Evolutionary conservation across 2,797 vertebrate species (phyloP).

Genomic region (Characodon lateralis): DNA sequence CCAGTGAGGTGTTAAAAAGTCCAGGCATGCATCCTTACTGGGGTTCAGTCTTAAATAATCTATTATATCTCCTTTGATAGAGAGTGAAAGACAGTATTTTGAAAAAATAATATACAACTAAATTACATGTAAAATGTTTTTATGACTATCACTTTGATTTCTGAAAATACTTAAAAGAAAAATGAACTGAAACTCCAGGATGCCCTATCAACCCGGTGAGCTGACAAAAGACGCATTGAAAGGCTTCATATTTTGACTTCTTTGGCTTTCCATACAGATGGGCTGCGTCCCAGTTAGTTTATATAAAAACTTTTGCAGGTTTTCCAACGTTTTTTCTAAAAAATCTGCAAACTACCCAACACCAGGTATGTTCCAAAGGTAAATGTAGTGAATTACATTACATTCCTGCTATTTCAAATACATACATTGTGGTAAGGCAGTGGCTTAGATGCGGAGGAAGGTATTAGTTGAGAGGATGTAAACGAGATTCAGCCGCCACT

Average conservation of each 20-base stretch:
- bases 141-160: too few species aligned
- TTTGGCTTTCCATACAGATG: neutral
- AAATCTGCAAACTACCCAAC: accelerated
- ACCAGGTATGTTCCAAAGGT: accelerated
- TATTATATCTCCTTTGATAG: too few species aligned
- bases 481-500: constrained; percentile 43
- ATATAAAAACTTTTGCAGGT: neutral
- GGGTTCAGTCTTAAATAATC: too few species aligned
- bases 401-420: accelerated
- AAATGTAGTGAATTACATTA: accelerated
- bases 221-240: too few species aligned
- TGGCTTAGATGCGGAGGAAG: neutral
- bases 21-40: too few species aligned
- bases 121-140: too few species aligned
- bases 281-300: neutral
- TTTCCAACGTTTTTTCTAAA: neutral
- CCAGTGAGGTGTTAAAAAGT: too few species aligned
- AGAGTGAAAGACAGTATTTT: too few species aligned
- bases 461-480: constrained; percentile 4
- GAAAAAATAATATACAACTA: too few species aligned
- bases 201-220: too few species aligned
- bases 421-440: accelerated
- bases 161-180: too few species aligned
- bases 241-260: neutral
- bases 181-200: too few species aligned